Evolutionary conservation across 37 sponge, comb jelly and placozoan species (phyloP).

Genomic region (Axinella damicornis): DNA sequence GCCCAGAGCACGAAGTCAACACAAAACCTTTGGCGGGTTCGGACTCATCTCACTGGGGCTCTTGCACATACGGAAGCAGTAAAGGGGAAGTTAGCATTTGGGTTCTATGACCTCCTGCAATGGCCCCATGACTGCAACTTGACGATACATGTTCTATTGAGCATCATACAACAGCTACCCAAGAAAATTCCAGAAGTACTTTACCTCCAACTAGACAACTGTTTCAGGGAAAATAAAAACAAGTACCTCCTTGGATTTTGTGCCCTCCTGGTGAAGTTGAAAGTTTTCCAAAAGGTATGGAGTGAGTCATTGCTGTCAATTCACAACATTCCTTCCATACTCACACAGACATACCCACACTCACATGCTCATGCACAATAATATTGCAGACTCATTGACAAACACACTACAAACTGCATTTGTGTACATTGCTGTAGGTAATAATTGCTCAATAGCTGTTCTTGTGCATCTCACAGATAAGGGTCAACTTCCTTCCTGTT

Average conservation of each 20-base stretch:
- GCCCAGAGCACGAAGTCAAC: slow-evolving; percentile 16
- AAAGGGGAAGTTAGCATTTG: slow-evolving; percentile 22
- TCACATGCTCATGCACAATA: too few species aligned
- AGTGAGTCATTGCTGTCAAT: too few species aligned
- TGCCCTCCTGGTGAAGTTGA: slow-evolving; percentile 35
- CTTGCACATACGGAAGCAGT: slow-evolving; percentile 25
- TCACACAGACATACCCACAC: too few species aligned
- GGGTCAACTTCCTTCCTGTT: neutral
- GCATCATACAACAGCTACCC: too few species aligned
- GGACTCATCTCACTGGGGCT: slow-evolving; percentile 59
- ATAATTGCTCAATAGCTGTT: too few species aligned
- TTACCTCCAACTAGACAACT: slow-evolving; percentile 48
- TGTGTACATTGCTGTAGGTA: too few species aligned
- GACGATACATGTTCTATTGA: neutral
- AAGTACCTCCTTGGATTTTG: slow-evolving; percentile 30
- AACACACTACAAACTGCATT: too few species aligned
- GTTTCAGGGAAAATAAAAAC: slow-evolving; percentile 46
- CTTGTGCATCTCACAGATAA: neutral
- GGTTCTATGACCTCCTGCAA: slow-evolving; percentile 47
- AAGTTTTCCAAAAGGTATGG: neutral
- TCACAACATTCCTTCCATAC: too few species aligned
- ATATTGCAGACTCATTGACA: too few species aligned
- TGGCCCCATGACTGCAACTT: slow-evolving; percentile 64
- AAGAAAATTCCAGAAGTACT: too few species aligned
- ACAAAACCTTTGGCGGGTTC: slow-evolving; percentile 48